Conservation (phyloP, 2,888 invertebrate species). For the Rotaria macrura region DNA sequence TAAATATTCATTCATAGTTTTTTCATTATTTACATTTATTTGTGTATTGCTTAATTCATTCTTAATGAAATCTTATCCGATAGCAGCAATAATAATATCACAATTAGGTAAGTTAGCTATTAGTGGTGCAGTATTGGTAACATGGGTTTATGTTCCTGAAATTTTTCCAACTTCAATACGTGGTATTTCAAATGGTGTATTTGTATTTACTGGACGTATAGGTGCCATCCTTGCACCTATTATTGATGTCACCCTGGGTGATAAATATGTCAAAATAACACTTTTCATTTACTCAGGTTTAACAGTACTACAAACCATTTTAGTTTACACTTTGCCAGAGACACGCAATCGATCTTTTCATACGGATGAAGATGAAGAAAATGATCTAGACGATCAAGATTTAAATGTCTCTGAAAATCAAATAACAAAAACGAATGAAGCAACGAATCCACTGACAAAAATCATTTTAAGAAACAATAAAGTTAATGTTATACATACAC, state of each 20-base stretch:
- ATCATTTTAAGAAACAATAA: background rate
- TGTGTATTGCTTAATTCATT: background rate
- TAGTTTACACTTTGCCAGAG: background rate
- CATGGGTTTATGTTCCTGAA: slow-evolving; percentile 6
- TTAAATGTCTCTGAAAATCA: background rate
- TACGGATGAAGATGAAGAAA: background rate
- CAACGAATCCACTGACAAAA: background rate
- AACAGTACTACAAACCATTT: background rate
- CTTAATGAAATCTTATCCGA: background rate
- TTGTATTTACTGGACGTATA: background rate
- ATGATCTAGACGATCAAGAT: background rate
- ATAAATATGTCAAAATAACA: background rate
- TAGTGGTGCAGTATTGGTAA: background rate
- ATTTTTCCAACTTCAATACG: background rate
- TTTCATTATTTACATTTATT: background rate
- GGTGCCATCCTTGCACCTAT: background rate
- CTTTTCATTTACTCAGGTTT: background rate
- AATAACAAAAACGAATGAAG: background rate
- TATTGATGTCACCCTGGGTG: background rate
- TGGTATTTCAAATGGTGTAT: background rate
- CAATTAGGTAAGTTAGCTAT: background rate
- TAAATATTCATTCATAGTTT: background rate
- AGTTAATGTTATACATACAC: background rate
- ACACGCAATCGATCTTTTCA: background rate
- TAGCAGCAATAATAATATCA: background rate